These are phyloP conservation scores for Polydrusus cervinus DNA, from an alignment of 2,888 invertebrate species.

Conservation along the genomic window DNA sequence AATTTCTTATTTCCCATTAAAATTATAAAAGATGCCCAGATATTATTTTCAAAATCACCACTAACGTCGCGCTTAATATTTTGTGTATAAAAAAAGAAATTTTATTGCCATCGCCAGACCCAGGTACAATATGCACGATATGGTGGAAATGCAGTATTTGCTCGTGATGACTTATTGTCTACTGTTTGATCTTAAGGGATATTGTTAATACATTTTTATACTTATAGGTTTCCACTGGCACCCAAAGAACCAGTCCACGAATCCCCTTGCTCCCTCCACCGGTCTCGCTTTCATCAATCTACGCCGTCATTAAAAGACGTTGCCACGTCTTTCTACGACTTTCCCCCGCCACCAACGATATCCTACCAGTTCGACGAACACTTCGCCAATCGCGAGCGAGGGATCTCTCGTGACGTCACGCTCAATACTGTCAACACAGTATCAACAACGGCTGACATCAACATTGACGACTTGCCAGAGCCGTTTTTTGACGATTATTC, in stretches of 20 bases:
- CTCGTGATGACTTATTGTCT: no score
- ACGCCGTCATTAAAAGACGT: slow-evolving; percentile 75
- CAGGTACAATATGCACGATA: no score
- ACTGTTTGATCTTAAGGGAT: no score
- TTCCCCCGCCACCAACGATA: slow-evolving; percentile 79
- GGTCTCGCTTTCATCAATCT: slow-evolving; percentile 70
- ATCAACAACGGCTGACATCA: slow-evolving; percentile 76
- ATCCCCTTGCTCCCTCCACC: slow-evolving; percentile 76
- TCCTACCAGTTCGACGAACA: slow-evolving; percentile 75
- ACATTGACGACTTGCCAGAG: slow-evolving; percentile 69
- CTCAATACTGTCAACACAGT: slow-evolving; percentile 71
- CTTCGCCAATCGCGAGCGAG: slow-evolving; percentile 60
- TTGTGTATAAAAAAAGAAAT: no score
- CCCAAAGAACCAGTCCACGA: slow-evolving; percentile 72
- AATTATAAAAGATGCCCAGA: no score
- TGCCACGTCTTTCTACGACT: slow-evolving; percentile 77
- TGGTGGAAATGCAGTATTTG: no score
- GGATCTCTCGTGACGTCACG: slow-evolving; percentile 76
- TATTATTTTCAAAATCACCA: no score
- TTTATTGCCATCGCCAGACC: no score
- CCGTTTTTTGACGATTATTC: slow-evolving; percentile 73
- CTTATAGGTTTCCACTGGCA: slow-evolving; percentile 29
- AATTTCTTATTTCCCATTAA: no score
- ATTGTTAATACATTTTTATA: no score
- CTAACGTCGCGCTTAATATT: no score